Base-by-base conservation (phyloP, 2,113 vertebrate species). In the Eulemur macaco region DNA sequence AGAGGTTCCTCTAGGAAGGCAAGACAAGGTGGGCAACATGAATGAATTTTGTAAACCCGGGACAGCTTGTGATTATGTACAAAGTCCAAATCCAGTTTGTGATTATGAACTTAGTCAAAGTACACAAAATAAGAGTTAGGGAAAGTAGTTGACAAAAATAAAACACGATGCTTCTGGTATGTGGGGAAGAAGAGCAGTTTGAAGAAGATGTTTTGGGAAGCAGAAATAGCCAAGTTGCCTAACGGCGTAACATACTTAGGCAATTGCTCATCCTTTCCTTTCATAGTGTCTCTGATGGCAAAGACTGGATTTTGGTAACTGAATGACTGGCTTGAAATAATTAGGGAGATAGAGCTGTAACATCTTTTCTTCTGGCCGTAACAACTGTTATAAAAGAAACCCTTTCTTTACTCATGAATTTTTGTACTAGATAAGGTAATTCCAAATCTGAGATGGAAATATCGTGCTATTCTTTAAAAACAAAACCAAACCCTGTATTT, bases 251-350 rank as follows among this genome's bases (percentile, higher is more conserved):
- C 86, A 84, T 25, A 93, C n/a, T n/a, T 31, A 81, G 23, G 52
- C 45, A 91, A 66, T n/a, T 91, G 60, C 27, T 93, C 60, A 50
- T 15, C 77, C 14, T 47, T 91, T 71, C 47, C 60, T 95, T 83
- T 95, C 50, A 37, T 37, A 54, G 37, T 73, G 58, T 85, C 85
- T 97, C 68, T 74, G 39, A 73, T 76, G 52, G 23, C 18, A 92
- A 92, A 81, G 37, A 73, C 81, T 95, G 8, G 29, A 87, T 81
- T 93, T 45, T 60, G 31, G 42, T 94, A 85, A 95, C n/a, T 91
- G 47, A 94, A 92, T 92, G 60, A 97, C 31, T 85, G 88, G 15
- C 45, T 85, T 96, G 64, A 92, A 96, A 97, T 97, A 95, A 96
- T 47, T 50, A 96, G 56, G 52, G 20, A 73, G 66, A 84, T n/a